Conservation (phyloP, 2,888 invertebrate genomes). For the Sylvicola cinctus region DNA sequence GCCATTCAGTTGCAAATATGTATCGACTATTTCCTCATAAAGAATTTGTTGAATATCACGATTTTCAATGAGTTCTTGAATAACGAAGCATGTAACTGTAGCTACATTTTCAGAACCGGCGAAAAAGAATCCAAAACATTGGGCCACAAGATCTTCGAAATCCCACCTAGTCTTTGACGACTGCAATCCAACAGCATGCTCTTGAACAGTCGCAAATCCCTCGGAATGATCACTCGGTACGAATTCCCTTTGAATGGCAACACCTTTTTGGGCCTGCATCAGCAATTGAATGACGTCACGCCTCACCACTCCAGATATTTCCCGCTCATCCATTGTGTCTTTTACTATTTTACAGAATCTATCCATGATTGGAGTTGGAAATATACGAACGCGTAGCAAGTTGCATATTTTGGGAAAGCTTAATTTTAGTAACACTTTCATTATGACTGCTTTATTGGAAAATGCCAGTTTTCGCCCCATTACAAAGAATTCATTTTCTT, state of each 20-base stretch:
- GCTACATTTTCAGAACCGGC: too few species aligned
- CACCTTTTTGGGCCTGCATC: conserved; percentile 7
- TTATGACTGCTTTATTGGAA: background rate
- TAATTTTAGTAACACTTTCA: background rate
- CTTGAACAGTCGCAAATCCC: conserved; percentile 23
- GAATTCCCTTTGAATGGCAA: conserved; percentile 2
- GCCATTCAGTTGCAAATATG: conserved; percentile 16
- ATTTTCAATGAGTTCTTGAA: conserved; percentile 26
- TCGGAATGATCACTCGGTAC: conserved; percentile 2
- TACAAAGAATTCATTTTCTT: conserved; percentile 27
- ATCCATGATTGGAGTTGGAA: too few species aligned
- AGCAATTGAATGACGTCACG: background rate
- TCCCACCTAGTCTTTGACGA: background rate
- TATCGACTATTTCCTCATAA: conserved; percentile 27
- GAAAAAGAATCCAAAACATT: too few species aligned
- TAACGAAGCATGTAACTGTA: too few species aligned
- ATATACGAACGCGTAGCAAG: too few species aligned
- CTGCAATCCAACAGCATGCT: conserved; percentile 18
- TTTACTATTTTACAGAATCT: conserved; percentile 8
- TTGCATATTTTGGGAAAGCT: conserved; percentile 8
- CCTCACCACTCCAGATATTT: background rate
- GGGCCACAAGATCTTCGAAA: too few species aligned
- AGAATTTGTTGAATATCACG: conserved; percentile 30
- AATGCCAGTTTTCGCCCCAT: conserved; percentile 18
- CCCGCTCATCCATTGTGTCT: background rate